phyloP scores from a whole-genome alignment of 2,113 vertebrate species.

The Progne subis region DNA sequence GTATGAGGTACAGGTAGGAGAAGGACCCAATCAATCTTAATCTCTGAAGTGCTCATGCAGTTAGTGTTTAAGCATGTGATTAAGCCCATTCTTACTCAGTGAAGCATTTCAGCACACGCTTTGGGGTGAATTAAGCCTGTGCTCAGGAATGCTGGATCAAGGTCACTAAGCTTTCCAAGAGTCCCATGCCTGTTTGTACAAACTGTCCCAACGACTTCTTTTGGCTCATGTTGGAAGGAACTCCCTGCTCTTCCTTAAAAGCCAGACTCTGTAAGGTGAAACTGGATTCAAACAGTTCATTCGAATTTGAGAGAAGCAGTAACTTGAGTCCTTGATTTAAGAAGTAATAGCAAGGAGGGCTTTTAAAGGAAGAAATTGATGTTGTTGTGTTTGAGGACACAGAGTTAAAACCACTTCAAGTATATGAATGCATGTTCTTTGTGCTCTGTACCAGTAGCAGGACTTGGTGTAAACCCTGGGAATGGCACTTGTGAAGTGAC shows the following conservation, averaged over 20 bases:
- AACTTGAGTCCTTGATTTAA: not conserved
- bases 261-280: not conserved
- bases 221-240: not conserved
- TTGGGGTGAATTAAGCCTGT: not conserved
- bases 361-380: not conserved
- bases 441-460: not conserved
- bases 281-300: not conserved
- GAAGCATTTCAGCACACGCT: not conserved
- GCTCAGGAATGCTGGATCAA: constrained; percentile 11
- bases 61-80: constrained; percentile 32
- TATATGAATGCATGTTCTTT: not conserved
- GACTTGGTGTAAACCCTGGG: not conserved
- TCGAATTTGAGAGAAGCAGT: not conserved
- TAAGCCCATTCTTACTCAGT: not conserved
- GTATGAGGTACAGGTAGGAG: not conserved
- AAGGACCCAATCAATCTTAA: constrained; percentile 35
- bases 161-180: not conserved
- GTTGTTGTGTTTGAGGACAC: not conserved
- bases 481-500: not conserved
- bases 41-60: constrained; percentile 24
- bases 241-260: not conserved
- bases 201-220: not conserved
- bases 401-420: not conserved
- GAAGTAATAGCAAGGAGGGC: not conserved
- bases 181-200: not conserved